These are phyloP conservation scores for Metaphire vulgaris DNA, from an alignment of 1,140 invertebrate species.

Conservation along the genomic window DNA sequence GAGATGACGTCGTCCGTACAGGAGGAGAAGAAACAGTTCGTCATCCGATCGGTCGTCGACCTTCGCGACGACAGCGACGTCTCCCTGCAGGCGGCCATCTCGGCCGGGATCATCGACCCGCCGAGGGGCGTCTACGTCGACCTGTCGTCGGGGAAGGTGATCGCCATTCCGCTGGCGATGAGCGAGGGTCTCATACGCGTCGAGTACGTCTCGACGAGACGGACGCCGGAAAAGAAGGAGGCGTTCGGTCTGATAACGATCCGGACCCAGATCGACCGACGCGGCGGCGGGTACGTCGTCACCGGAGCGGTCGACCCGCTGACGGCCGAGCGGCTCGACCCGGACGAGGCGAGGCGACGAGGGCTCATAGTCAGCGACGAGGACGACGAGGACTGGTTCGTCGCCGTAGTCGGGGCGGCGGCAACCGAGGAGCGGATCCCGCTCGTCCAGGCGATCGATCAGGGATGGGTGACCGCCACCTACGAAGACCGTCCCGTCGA, in stretches of 20 bases:
- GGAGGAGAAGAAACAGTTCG: slow-evolving; percentile 16
- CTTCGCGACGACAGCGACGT: slow-evolving; percentile 14
- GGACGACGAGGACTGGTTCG: slow-evolving; percentile 33
- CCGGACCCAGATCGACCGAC: slow-evolving; percentile 39
- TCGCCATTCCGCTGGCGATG: slow-evolving; percentile 26
- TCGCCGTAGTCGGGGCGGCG: too few species aligned
- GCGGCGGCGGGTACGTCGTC: slow-evolving; percentile 44
- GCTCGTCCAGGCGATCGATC: slow-evolving; percentile 44
- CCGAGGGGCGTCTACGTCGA: slow-evolving; percentile 17
- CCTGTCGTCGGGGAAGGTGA: background rate
- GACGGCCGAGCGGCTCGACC: slow-evolving; percentile 35
- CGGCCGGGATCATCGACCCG: slow-evolving; percentile 16
- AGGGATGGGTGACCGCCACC: slow-evolving; percentile 34
- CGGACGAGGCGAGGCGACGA: slow-evolving; percentile 34
- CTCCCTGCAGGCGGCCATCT: slow-evolving; percentile 15
- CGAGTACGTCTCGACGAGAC: slow-evolving; percentile 9
- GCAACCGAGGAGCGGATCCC: slow-evolving; percentile 38
- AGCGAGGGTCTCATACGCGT: slow-evolving; percentile 17
- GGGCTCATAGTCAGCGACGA: slow-evolving; percentile 42
- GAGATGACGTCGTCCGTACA: slow-evolving; percentile 4
- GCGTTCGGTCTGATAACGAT: slow-evolving; percentile 48
- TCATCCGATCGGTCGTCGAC: slow-evolving; percentile 21
- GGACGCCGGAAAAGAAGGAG: slow-evolving; percentile 21
- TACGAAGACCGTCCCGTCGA: slow-evolving; percentile 8
- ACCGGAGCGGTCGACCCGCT: slow-evolving; percentile 38